Base-by-base conservation (phyloP, 1,140 invertebrate species). In the Gryon sp. region DNA sequence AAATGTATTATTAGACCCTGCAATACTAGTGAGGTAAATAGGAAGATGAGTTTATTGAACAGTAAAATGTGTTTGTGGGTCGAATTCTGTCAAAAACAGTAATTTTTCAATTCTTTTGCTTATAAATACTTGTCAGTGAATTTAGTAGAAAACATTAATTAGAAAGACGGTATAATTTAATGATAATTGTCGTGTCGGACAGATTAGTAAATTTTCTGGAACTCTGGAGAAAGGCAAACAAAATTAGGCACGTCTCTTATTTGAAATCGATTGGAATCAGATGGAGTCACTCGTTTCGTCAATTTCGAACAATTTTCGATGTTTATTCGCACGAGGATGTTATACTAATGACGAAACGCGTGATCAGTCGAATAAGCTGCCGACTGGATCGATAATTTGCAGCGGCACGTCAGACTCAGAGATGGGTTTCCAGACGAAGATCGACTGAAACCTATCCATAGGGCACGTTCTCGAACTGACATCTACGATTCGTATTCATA, bases 391-490 rank as follows among this genome's bases (percentile, higher is more conserved):
- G 57, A 60, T 60, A 46, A 48, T 60, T 45, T 19, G 19, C 28
- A 45, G 40, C 22, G 52, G 52, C 8, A 34, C 36, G 52, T 40
- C 52, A 36, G 19, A 30, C 46, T 63, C 34, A 63, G 45, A 63
- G 45, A 63, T 34, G 45, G 32, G 50, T 63, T 63, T 63, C 18
- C 40, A 26, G 22, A 18, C 18, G 30, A 11, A 30, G 34, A 32
- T 63, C 59, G 30, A 63, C 19, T 20, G 22, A 24, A 24, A 24
- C 22, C 7, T 48, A 26, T 60, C 55, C 18, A 45, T 7, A 12
- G 18, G 26, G 26, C 40, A 62, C 30, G 30, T 36, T 16, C 19
- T 16, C 34, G 7, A 24, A 30, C n/a, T 53, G 34, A 53, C 45
- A 50, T 50, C 20, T 22, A 40, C 30, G 45, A 48, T 41, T 59